Base-by-base conservation (phyloP, 2,113 vertebrate genomes). In the Lonchura striata region DNA sequence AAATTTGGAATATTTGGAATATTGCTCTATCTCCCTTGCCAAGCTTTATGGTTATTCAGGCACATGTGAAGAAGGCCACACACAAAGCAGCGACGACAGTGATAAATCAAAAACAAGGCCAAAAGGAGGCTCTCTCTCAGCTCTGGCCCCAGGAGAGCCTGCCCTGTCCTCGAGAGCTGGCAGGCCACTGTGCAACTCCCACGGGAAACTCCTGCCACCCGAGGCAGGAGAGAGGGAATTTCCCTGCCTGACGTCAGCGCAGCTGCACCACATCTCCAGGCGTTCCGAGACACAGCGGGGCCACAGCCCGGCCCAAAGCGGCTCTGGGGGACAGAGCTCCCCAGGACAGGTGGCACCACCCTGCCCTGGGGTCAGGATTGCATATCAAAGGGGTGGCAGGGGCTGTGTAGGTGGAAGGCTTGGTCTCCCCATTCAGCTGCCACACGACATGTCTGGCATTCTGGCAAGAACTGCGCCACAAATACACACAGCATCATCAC, bases 381-480 rank as follows among this genome's bases (percentile, higher is more conserved):
- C 96, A 74, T 93, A 65, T 82, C 90, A 78, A 71, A 86, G 83
- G 76, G 90, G 91, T 80, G 92, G 82, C 86, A 82, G 85, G 64
- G 65, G 81, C 54, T 91, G 91, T 95, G 96, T 97, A 94, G 97
- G 97, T 94, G 96, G 96, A 90, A 97, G 91, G 87, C 95, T 86
- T 83, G 56, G 60, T 78, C 76, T 80, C 77, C 60, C 72, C 33
- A 3, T 53, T 75, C 82, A 97, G 86, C 83, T 97, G 92, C 80
- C 78, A 59, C 65, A 11, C 14, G 16, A 93, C 83, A 74, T 46
- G 86, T 95, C 94, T 97, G 94, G 86, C 72, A 91, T 97, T 96
- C 76, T 92, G 88, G 94, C 6, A 21, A 90, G 76, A 53, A 78
- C 28, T 3, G 3, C 5, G 15, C 93, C 77, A 50, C 88, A 95